A percentile compares a stretch with the other conserved stretches of the same genome.
These are phyloP conservation scores for Halictus quadricinctus DNA, from an alignment of 2,888 invertebrate genomes.

Conservation along the genomic window DNA sequence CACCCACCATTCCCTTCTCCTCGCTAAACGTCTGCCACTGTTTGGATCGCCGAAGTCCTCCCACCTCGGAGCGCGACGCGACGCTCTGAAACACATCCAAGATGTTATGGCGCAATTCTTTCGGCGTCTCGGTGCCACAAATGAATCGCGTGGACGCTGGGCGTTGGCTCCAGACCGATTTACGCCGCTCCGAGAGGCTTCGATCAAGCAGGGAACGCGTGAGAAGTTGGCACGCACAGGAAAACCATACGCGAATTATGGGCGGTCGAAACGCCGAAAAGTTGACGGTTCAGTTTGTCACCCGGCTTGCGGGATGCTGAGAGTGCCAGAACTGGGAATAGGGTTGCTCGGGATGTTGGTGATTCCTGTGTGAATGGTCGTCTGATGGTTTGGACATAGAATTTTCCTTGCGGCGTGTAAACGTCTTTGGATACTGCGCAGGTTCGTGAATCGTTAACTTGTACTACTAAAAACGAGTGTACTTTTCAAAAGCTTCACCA, in stretches of 20 bases:
- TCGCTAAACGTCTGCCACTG: not conserved
- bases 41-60: not conserved
- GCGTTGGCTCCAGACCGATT: constrained; percentile 9
- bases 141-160: constrained; percentile 9
- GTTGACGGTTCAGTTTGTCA: not conserved
- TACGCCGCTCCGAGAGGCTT: constrained; percentile 8
- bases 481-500: too few relatives aligned
- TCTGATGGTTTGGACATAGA: not conserved
- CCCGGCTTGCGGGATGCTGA: not conserved
- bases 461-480: not conserved
- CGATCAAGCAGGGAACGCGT: constrained; percentile 12
- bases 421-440: not conserved
- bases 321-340: not conserved
- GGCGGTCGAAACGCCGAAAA: not conserved
- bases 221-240: not conserved
- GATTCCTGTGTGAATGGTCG: not conserved
- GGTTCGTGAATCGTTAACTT: not conserved
- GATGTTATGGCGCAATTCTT: constrained; percentile 25
- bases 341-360: not conserved
- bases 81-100: constrained; percentile 29
- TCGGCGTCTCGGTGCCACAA: not conserved
- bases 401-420: not conserved
- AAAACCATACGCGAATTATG: not conserved
- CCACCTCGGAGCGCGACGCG: not conserved
- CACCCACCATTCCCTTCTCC: not conserved